Evolutionary conservation across 2,113 vertebrate genomes (phyloP).

Genomic region (Prinia subflava): DNA sequence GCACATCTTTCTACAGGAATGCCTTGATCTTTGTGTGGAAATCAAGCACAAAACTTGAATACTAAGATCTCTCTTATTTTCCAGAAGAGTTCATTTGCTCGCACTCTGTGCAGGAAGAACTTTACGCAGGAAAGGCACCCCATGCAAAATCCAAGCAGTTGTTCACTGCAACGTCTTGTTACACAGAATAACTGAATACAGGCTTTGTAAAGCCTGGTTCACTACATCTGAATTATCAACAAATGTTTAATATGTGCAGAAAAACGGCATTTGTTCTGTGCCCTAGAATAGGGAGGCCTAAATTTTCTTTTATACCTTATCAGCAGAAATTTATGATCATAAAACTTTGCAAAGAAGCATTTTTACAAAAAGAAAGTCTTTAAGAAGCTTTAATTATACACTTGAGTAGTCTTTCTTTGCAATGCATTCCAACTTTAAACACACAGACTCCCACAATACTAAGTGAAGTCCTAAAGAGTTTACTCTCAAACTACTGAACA

Average conservation of each 20-base stretch:
- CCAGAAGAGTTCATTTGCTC: not conserved
- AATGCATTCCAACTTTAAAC: not conserved
- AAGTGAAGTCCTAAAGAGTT: not conserved
- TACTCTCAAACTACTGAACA: not conserved
- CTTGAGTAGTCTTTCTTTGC: not conserved
- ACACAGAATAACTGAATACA: not conserved
- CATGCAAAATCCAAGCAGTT: not conserved
- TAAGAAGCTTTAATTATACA: not conserved
- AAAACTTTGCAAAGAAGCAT: not conserved
- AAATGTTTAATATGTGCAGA: not conserved
- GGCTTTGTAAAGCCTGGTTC: not conserved
- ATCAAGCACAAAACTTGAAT: not conserved
- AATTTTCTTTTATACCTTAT: not conserved
- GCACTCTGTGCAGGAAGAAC: not conserved
- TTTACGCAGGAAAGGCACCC: not conserved
- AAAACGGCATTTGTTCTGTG: not conserved
- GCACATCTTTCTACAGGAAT: not conserved
- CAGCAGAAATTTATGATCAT: not conserved
- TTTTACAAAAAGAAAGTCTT: not conserved
- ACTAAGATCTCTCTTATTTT: not conserved
- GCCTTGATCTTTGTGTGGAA: not conserved
- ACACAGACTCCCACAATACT: not conserved
- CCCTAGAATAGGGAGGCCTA: not conserved
- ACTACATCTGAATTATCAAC: not conserved
- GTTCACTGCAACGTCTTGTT: no score